These are phyloP conservation scores for Taurulus bubalis DNA, from an alignment of 2,113 vertebrate genomes.

Conservation along the genomic window DNA sequence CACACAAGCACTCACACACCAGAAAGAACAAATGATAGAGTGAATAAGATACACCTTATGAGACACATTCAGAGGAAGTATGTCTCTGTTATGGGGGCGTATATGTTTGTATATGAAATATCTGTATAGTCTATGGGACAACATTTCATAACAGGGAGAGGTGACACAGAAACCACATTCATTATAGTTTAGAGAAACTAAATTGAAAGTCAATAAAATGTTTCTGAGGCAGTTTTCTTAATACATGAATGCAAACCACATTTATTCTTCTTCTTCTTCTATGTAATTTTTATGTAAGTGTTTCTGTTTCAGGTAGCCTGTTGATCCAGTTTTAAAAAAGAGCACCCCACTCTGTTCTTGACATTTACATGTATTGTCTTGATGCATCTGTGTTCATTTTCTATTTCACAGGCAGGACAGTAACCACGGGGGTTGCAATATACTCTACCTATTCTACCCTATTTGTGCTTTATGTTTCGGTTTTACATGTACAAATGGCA, in stretches of 20 bases:
- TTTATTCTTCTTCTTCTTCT: background rate
- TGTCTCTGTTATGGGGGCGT: background rate
- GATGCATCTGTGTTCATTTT: background rate
- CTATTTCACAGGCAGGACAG: background rate
- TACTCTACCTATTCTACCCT: background rate
- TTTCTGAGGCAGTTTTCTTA: background rate
- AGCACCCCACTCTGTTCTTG: background rate
- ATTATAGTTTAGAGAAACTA: background rate
- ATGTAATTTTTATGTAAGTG: background rate
- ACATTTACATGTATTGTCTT: background rate
- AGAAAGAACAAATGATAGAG: constrained; percentile 1
- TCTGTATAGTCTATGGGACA: background rate
- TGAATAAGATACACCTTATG: background rate
- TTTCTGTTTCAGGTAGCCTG: background rate
- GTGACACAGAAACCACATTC: background rate
- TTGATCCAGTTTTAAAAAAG: constrained; percentile 4
- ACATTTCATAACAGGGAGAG: background rate
- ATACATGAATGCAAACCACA: background rate
- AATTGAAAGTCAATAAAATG: constrained; percentile 3
- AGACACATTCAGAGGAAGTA: background rate
- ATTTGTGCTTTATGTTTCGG: background rate
- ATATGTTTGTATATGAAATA: background rate
- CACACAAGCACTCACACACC: background rate
- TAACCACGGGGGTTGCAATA: background rate
- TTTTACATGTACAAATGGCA: background rate